Evolutionary conservation across 1,140 invertebrate species (phyloP), one percentile per base, ranked within the genome.

Genomic region (Hestina assimilis): DNA sequence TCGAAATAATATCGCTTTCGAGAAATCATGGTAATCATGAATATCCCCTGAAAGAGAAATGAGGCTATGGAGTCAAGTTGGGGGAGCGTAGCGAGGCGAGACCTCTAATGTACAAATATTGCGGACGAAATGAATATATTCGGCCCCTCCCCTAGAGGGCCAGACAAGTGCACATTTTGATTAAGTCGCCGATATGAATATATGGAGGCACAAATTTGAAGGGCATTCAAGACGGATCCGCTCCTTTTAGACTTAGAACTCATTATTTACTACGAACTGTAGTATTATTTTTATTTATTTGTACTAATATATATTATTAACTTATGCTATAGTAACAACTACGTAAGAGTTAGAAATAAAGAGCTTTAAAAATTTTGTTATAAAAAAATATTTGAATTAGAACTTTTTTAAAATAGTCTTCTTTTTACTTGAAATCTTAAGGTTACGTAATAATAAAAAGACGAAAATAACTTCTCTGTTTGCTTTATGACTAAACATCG

Each of bases 91-190:
- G 68, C 73, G 72, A 78, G 60, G 61, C 82, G 75, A 85, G 81
- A 87, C 84, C 84, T 87, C 82, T 87, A 87, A 87, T 87, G 80
- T 84, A 82, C 83, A 86, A 87, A 87, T 86, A 87, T 87, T 87
- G 84, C 84, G 83, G 83, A 72, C 75, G 75, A 79, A 83, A 87
- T 86, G 81, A 87, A 87, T 87, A 87, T 82, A 83, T 86, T 81
- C 77, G 72, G 45, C 68, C 65, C 61, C 71, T 59, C 46, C 63
- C 55, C 56, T 8, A 4, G 50, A 61, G 68, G 70, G 69, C 52
- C 40, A 53, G 59, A 66, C 79, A 82, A 83, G 75, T 82, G 71
- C 72, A 68, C 71, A 65, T 78, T 79, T 87, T 87, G 80, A 86
- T 87, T 86, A 80, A 81, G 77, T 84, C 72, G 58, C 69, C 46